Percentiles rank a stretch among this genome's conserved stretches.
phyloP scores from a whole-genome alignment of 2,113 vertebrate genomes.

The Ophiodon elongatus region DNA sequence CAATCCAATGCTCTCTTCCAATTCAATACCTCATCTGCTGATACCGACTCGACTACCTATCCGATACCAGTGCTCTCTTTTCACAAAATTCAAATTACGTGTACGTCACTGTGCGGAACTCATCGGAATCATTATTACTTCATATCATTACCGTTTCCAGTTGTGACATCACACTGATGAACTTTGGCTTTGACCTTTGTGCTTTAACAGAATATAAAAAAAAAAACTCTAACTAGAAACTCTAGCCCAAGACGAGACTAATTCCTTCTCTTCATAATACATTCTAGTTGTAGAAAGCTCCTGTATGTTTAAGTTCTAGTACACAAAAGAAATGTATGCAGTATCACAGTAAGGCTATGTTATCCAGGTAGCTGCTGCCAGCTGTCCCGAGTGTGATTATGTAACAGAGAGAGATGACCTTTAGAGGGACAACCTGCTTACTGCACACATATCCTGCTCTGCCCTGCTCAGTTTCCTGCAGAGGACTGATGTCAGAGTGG shows the following conservation, averaged over 20 bases:
- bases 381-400: conserved; percentile 58
- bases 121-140: background rate
- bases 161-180: background rate
- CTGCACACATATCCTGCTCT: conserved; percentile 74
- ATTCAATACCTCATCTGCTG: conserved; percentile 4
- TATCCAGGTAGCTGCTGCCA: conserved; percentile 31
- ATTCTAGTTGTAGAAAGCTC: background rate
- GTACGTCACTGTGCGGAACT: background rate
- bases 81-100: background rate
- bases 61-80: background rate
- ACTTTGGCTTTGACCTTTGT: background rate
- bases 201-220: background rate
- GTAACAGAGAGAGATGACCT: conserved; percentile 66
- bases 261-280: background rate
- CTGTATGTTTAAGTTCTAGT: background rate
- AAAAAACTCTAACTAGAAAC: background rate
- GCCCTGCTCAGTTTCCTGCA: conserved; percentile 77
- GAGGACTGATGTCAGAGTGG: conserved; percentile 69
- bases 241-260: background rate
- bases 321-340: background rate
- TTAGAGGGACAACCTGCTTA: conserved; percentile 53
- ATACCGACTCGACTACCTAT: background rate
- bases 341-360: conserved; percentile 11
- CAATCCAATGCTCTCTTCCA: background rate
- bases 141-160: background rate